Evolutionary conservation across 1,140 invertebrate genomes (phyloP).

Genomic region (Microplitis demolitor): DNA sequence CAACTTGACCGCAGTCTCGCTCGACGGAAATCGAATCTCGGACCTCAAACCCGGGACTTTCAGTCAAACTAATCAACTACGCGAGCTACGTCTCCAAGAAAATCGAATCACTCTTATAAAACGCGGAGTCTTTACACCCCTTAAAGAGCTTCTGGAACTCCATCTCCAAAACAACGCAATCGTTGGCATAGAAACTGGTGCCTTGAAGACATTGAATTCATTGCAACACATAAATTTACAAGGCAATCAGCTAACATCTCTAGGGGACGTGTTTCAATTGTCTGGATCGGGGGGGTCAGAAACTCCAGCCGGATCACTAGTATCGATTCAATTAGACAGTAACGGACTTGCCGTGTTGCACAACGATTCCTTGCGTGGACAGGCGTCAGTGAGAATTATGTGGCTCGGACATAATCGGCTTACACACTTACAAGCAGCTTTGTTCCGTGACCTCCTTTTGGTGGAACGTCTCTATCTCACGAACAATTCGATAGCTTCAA

Average conservation of each 20-base stretch:
- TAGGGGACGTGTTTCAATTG: constrained; percentile 81
- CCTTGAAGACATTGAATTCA: constrained; percentile 78
- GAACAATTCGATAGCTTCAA: constrained; percentile 79
- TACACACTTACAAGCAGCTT: constrained; percentile 70
- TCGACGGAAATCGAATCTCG: constrained; percentile 88
- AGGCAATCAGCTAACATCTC: constrained; percentile 74
- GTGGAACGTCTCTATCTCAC: constrained; percentile 81
- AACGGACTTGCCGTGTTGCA: constrained; percentile 81
- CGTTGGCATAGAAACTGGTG: constrained; percentile 78
- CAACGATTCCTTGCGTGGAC: constrained; percentile 77
- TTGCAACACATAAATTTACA: constrained; percentile 90
- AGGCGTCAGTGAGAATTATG: constrained; percentile 82
- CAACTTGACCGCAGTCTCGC: constrained; percentile 80
- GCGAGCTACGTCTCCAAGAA: constrained; percentile 85
- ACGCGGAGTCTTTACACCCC: constrained; percentile 78
- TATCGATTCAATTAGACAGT: constrained; percentile 84
- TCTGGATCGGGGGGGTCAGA: constrained; percentile 41
- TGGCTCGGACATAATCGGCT: constrained; percentile 85
- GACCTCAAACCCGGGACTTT: constrained; percentile 82
- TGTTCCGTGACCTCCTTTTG: constrained; percentile 76
- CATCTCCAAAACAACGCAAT: constrained; percentile 88
- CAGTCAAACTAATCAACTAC: constrained; percentile 71
- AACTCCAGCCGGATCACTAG: constrained; percentile 66
- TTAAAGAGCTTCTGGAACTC: constrained; percentile 80
- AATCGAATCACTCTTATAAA: constrained; percentile 78